Percentiles rank a stretch among this genome's conserved stretches.
These are phyloP conservation scores for Athene noctua DNA, from an alignment of 2,113 vertebrate species.

Conservation along the genomic window DNA sequence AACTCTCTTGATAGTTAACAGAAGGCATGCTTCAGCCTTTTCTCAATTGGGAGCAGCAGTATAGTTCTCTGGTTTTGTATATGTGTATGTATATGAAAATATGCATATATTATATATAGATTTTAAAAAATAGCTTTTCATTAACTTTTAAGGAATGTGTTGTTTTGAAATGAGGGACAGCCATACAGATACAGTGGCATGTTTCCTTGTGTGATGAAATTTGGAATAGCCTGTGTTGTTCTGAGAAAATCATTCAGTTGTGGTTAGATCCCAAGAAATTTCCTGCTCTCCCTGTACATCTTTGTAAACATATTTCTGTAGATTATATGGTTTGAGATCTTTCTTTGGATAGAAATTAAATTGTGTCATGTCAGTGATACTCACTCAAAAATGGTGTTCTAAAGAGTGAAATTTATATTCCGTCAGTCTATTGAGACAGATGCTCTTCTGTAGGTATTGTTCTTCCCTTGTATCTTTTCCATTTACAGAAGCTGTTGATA, in stretches of 20 bases:
- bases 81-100: background rate
- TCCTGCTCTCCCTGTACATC: background rate
- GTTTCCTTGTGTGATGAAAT: background rate
- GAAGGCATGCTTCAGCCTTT: background rate
- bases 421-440: background rate
- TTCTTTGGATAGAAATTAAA: background rate
- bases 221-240: background rate
- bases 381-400: background rate
- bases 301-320: background rate
- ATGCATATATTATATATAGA: background rate
- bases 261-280: background rate
- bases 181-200: background rate
- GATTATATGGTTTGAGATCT: background rate
- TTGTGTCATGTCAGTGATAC: background rate
- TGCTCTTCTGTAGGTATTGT: background rate
- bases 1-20: background rate
- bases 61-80: background rate
- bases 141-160: background rate
- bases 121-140: background rate
- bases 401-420: background rate
- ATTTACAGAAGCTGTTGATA: background rate
- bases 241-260: background rate
- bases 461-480: background rate
- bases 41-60: rapidly evolving
- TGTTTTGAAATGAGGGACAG: background rate